Base-by-base conservation (phyloP, 2,113 vertebrate species). In the Casuarius casuarius region DNA sequence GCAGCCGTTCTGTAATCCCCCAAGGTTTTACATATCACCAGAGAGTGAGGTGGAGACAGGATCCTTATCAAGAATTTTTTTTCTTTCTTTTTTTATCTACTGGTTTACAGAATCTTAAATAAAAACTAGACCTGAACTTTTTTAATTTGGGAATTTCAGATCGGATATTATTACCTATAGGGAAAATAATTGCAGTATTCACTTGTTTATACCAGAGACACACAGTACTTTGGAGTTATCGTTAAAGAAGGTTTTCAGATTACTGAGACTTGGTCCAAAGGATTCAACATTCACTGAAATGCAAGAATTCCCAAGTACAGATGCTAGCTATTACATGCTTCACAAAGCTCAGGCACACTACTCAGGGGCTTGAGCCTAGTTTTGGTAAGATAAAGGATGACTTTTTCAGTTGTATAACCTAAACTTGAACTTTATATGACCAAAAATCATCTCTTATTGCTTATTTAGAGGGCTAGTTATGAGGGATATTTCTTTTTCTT, bases 401-500 rank as follows among this genome's bases (percentile, higher is more conserved):
- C 48, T 79, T 94, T 84, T 52, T 56, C 73, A 35, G 5, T 78
- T 6, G 33, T 2, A 0, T 70, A 87, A 73, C 61, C 77, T 75
- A 28, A 84, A n/a, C 54, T 38, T 35, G 58, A 63, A 44, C 38
- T 68, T 40, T 15, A 51, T 33, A 52, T 1, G 5, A 75, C 17
- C 18, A 65, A 89, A 31, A 56, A 56, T 67, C 2, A 75, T 10
- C 74, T 29, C 44, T 82, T 25, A 4, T 33, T 81, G 76, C 38
- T 71, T 77, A 46, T 84, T 81, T 46, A 28, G 26, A 66, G 59
- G 58, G 40, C 7, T 72, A 73, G 0, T 16, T 65, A 81, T 67
- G 4, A 51, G 58, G 46, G 0, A 0, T 25, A 11, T 14, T 15
- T 54, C 28, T 54, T 54, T 54, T 54, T 54, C 0, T 63, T 74